Percentiles rank a stretch among this genome's conserved stretches.
Evolutionary conservation across 2,113 vertebrate genomes (phyloP).

Genomic region (Balaenoptera acutorostrata): DNA sequence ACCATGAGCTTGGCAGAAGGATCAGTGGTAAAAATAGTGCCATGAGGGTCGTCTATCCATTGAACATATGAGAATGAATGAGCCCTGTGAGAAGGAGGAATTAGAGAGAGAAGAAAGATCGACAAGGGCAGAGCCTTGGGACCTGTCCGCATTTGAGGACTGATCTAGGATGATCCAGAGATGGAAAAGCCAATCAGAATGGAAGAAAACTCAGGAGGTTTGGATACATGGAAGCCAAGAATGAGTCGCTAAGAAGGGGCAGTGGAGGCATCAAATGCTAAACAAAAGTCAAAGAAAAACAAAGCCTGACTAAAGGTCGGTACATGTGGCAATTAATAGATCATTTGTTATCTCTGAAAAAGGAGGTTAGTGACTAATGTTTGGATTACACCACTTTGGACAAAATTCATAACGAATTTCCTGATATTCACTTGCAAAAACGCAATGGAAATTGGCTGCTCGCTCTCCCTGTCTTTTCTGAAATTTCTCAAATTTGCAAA

Average conservation of each 20-base stretch:
- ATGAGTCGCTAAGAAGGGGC: not conserved
- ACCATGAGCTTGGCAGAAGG: not conserved
- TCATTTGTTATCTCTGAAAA: constrained; percentile 56
- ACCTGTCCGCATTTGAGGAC: not conserved
- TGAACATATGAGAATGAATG: not conserved
- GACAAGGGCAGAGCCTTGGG: not conserved
- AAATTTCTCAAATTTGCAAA: constrained; percentile 29
- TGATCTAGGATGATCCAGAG: not conserved
- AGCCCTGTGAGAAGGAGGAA: not conserved
- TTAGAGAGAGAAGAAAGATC: not conserved
- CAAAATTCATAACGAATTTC: constrained; percentile 66
- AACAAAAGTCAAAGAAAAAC: not conserved
- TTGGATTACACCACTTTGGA: constrained; percentile 65
- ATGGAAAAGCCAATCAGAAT: not conserved
- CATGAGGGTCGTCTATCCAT: rapidly evolving
- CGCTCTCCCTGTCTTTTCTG: not conserved
- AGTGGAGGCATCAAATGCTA: not conserved
- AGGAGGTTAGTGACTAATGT: constrained; percentile 57
- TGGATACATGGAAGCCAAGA: not conserved
- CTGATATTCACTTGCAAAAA: constrained; percentile 47
- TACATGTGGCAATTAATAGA: not conserved
- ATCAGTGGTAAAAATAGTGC: not conserved
- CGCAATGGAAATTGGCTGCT: constrained; percentile 40
- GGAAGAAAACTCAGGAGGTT: not conserved
- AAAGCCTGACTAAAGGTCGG: constrained; percentile 18